Base-by-base conservation (phyloP, 2,113 vertebrate genomes). In the Pterophyllum scalare region DNA sequence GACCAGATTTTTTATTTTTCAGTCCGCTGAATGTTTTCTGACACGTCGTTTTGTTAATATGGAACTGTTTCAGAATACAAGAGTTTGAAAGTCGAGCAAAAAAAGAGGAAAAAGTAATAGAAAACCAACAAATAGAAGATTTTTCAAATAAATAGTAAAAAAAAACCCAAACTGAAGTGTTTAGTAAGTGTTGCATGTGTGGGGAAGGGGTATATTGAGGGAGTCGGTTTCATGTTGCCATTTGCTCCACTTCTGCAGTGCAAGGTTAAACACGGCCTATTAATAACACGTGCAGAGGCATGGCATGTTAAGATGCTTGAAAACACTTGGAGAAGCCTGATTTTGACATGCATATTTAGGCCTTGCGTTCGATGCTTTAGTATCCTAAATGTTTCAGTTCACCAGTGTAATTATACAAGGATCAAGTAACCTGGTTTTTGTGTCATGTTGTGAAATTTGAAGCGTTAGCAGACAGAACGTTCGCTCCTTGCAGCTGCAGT, bases 241-340 rank as follows among this genome's bases (percentile, higher is more conserved):
- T 57, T 72, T 64, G 87, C 84, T 74, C 83, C 59, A 83, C 88
- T 88, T 90, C 54, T 80, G 60, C 20, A 10, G 4, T 17, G 54
- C 26, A 35, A 86, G 81, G 80, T 59, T 40, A 72, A 38, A 74
- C 13, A 3, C 8, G 1, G 20, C 31, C 82, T 92, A 91, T 91
- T 82, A 79, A 88, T 93, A 89, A 13, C 54, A 43, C 0, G 7
- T 33, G 22, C 46, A 31, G 38, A 64, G 22, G 10, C 49, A 28
- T 57, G 61, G 38, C 31, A 58, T 57, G 70, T n/a, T 17, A 26
- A 56, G n/a, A 74, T 7, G 33, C 20, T 28, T 14, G 17, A 56
- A 31, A 56, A 22, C 12, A 14, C 28, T 40, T n/a, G 22, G 64
- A 40, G 13, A 11, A 60, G 59, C 15, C 1, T 38, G 26, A 20